phyloP scores from a whole-genome alignment of 2,888 invertebrate genomes.

The Lysandra bellargus region DNA sequence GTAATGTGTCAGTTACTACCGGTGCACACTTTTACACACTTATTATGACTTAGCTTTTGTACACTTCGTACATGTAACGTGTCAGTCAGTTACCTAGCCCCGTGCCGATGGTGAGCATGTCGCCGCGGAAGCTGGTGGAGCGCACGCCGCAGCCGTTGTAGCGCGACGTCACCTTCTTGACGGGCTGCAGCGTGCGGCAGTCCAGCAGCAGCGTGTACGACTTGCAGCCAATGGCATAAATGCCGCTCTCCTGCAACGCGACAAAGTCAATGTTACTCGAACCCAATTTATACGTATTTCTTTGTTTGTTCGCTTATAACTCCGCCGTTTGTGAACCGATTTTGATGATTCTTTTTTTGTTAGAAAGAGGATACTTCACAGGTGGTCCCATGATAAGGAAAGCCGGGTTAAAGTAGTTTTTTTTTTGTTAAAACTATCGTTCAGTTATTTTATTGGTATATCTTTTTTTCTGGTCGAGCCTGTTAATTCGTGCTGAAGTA shows the following conservation, averaged over 20 bases:
- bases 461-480: no score
- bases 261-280: no score
- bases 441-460: no score
- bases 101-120: constrained; percentile 95
- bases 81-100: constrained; percentile 83
- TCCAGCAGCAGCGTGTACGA: constrained; percentile 95
- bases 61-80: no score
- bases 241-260: constrained; percentile 84
- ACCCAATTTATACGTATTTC: no score
- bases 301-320: neutral
- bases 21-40: no score
- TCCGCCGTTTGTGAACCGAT: neutral
- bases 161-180: constrained; percentile 90
- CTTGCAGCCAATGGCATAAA: constrained; percentile 96
- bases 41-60: no score
- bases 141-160: constrained; percentile 96
- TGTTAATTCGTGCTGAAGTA: neutral
- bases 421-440: no score
- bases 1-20: no score
- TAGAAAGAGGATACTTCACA: no score
- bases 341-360: neutral
- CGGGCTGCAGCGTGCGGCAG: constrained; percentile 90
- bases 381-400: no score
- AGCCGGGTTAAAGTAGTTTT: no score
- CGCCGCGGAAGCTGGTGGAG: constrained; percentile 93